These are phyloP conservation scores for Oreortyx pictus DNA, from an alignment of 2,797 vertebrate species.

Conservation along the genomic window DNA sequence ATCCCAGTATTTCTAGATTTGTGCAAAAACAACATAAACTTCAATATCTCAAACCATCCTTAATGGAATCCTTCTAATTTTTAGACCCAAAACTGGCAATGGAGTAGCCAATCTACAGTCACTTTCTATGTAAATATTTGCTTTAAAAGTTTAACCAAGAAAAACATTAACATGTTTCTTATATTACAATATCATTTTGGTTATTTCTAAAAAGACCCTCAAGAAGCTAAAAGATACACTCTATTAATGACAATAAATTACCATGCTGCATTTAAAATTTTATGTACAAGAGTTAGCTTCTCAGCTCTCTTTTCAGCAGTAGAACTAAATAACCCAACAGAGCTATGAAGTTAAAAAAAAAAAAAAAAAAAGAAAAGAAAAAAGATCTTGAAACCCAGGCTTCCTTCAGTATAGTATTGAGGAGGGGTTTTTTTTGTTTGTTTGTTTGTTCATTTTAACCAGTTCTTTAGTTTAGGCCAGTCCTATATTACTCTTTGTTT, in stretches of 20 bases:
- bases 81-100: not conserved
- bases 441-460: not conserved
- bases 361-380: not conserved
- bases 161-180: not conserved
- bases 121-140: not conserved
- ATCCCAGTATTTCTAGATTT: not conserved
- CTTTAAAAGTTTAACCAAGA: not conserved
- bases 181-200: not conserved
- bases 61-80: not conserved
- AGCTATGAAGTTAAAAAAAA: not conserved
- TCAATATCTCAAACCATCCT: not conserved
- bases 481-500: not conserved
- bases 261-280: not conserved
- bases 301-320: not conserved
- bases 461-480: not conserved
- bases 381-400: not conserved
- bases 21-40: not conserved
- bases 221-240: not conserved
- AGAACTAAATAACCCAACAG: not conserved
- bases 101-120: not conserved
- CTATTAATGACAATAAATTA: not conserved
- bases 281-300: not conserved
- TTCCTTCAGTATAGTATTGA: not conserved
- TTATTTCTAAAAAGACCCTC: not conserved
- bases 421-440: not conserved